Evolutionary conservation across 2,797 vertebrate species (phyloP).

Genomic region (Sebastes nivosus): DNA sequence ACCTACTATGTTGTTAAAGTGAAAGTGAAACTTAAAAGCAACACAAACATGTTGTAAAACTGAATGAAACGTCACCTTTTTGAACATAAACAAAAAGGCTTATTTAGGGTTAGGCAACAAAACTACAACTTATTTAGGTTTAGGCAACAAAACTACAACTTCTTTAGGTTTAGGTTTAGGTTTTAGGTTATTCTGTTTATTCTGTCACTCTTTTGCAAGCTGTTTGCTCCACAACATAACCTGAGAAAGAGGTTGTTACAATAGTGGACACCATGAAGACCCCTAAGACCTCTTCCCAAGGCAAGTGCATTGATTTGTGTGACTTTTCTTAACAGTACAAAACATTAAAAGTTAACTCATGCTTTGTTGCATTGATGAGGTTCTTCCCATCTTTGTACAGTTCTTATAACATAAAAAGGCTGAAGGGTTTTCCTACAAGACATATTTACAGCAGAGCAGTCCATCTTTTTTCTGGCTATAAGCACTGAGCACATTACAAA

Average conservation of each 20-base stretch:
- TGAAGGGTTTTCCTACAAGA: neutral
- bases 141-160: no score
- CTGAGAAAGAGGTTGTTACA: neutral
- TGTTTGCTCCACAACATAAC: neutral
- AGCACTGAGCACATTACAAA: conserved; percentile 9
- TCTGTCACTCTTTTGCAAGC: neutral
- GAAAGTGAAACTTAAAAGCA: no score
- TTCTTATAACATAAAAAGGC: conserved; percentile 74
- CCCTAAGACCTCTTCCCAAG: neutral
- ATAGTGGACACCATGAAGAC: neutral
- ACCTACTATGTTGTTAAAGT: no score
- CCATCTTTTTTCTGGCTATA: neutral
- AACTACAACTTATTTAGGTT: no score
- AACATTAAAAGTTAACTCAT: conserved; percentile 76
- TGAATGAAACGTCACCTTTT: no score
- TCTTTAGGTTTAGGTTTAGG: no score
- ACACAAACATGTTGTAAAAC: no score
- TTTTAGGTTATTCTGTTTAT: no score
- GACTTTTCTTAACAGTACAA: neutral
- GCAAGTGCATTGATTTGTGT: neutral
- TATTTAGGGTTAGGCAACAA: no score
- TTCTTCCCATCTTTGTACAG: conserved; percentile 98
- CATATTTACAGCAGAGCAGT: neutral
- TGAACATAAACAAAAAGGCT: no score
- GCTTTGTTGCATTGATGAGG: conserved; percentile 95